These are phyloP conservation scores for Acanthis flammea DNA, from an alignment of 2,797 vertebrate species.

Conservation along the genomic window DNA sequence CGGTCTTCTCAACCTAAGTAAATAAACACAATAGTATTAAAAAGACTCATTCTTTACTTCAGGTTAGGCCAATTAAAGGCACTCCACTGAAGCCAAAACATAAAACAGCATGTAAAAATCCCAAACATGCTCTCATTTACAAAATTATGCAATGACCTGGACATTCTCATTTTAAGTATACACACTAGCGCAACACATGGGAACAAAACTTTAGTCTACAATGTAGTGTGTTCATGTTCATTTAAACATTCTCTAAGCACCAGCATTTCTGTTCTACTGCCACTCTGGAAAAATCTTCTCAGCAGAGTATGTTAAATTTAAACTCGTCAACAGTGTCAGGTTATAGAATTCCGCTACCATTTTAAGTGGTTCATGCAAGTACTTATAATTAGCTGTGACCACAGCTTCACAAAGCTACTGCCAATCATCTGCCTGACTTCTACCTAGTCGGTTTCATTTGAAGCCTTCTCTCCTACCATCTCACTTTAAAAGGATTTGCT, in stretches of 20 bases:
- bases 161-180: background rate
- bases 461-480: background rate
- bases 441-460: background rate
- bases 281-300: background rate
- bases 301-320: background rate
- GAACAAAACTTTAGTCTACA: background rate
- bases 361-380: background rate
- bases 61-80: background rate
- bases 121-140: background rate
- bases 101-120: background rate
- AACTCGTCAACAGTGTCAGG: background rate
- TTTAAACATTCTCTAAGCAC: background rate
- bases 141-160: background rate
- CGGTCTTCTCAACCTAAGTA: constrained; percentile 93
- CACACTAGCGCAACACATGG: fast-evolving
- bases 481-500: background rate
- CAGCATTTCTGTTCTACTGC: background rate
- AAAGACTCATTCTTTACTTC: background rate
- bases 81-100: background rate
- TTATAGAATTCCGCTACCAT: background rate
- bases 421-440: background rate
- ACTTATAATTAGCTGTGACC: background rate
- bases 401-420: background rate
- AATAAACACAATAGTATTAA: background rate
- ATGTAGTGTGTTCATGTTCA: fast-evolving